Evolutionary conservation across 2,888 invertebrate genomes (phyloP).

Genomic region (Corbicula japonica): DNA sequence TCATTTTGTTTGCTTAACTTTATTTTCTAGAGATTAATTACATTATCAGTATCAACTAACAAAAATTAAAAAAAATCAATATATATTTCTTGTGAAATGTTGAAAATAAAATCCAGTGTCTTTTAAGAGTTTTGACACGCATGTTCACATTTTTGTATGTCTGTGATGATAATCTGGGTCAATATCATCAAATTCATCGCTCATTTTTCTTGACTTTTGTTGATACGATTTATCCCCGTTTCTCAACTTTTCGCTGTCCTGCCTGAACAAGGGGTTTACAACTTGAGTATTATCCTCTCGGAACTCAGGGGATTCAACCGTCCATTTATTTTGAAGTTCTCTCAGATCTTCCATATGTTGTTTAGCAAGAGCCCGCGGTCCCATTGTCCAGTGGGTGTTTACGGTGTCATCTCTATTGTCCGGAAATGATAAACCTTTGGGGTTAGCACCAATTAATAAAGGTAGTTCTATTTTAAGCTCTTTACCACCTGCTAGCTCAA

Average conservation of each 20-base stretch:
- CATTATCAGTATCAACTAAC: too few relatives aligned
- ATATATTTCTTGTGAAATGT: too few relatives aligned
- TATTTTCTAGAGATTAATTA: too few relatives aligned
- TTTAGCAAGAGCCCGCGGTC: conserved; percentile 54
- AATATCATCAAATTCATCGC: conserved; percentile 26
- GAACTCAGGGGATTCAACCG: conserved; percentile 74
- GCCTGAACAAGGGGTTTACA: conserved; percentile 71
- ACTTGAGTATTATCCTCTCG: conserved; percentile 68
- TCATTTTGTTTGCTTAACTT: too few relatives aligned
- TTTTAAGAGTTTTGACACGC: too few relatives aligned
- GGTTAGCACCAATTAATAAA: conserved; percentile 80
- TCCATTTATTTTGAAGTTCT: conserved; percentile 58
- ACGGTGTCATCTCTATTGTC: conserved; percentile 53
- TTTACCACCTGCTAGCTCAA: conserved; percentile 82
- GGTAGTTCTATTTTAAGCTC: conserved; percentile 82
- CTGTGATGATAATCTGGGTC: conserved; percentile 20
- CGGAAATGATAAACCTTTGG: conserved; percentile 71
- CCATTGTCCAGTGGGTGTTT: conserved; percentile 78
- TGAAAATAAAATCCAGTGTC: too few relatives aligned
- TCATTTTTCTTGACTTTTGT: background rate
- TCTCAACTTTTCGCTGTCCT: conserved; percentile 37
- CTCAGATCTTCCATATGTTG: conserved; percentile 28
- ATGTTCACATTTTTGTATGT: too few relatives aligned
- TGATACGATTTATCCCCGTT: conserved; percentile 32
- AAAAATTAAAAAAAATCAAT: too few relatives aligned